phyloP scores from a whole-genome alignment of 2,888 invertebrate genomes.

The Amblyteles armatorius region DNA sequence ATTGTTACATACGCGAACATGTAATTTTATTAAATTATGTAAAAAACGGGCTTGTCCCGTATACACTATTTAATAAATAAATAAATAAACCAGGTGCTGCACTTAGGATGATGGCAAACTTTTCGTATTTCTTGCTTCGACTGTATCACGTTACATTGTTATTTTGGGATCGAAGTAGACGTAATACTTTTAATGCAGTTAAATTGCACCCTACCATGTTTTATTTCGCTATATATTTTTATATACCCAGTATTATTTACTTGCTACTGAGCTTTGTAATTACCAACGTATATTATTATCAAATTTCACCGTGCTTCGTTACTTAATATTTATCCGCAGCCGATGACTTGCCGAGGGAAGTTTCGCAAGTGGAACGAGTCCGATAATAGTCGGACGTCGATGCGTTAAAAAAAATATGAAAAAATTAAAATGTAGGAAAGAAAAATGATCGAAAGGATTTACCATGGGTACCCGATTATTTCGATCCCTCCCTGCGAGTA shows the following conservation, averaged over 20 bases:
- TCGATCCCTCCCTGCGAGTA: constrained; percentile 10
- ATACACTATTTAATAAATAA: no score
- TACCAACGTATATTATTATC: not conserved
- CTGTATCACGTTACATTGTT: not conserved
- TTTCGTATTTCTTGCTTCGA: not conserved
- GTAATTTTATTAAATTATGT: no score
- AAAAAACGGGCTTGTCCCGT: no score
- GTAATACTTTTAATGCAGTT: not conserved
- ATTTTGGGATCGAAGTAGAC: not conserved
- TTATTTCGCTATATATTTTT: not conserved
- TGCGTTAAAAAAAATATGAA: not conserved
- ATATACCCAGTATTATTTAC: not conserved
- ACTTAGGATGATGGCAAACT: not conserved
- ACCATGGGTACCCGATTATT: not conserved
- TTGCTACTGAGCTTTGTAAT: not conserved
- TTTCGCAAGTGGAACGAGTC: constrained; percentile 40
- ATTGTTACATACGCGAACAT: no score
- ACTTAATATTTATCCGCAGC: not conserved
- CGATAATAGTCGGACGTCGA: constrained; percentile 45
- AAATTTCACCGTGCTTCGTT: not conserved
- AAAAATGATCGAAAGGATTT: not conserved
- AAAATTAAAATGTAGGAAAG: constrained; percentile 22
- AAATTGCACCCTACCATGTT: not conserved
- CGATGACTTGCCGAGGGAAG: not conserved
- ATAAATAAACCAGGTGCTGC: not conserved